Percentiles rank a stretch among this genome's conserved stretches.
Conservation (phyloP, 1,140 invertebrate genomes). For the Papilio machaon region DNA sequence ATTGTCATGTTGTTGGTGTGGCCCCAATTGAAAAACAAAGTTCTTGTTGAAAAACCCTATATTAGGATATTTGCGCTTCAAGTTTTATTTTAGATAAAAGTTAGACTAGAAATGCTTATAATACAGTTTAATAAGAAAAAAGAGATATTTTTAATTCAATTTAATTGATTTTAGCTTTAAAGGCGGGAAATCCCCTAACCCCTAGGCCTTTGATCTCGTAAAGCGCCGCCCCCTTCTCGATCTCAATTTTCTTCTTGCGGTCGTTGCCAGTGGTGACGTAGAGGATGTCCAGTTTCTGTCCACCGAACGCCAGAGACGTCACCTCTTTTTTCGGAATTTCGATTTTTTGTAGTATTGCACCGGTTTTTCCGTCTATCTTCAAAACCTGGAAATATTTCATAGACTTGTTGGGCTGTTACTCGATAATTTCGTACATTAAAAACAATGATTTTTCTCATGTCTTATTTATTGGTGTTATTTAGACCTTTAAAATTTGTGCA, state of each 20-base stretch:
- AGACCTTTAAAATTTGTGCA: background rate
- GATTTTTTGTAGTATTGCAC: slow-evolving; percentile 10
- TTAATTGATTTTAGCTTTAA: slow-evolving; percentile 21
- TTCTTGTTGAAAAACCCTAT: too few relatives aligned
- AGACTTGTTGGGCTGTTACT: background rate
- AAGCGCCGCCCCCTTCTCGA: background rate
- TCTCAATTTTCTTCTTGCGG: background rate
- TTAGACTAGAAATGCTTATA: too few relatives aligned
- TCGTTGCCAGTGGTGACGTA: background rate
- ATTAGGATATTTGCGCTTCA: too few relatives aligned
- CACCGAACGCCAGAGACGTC: slow-evolving; percentile 15
- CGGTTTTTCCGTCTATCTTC: background rate
- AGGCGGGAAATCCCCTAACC: background rate
- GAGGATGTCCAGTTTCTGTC: slow-evolving; percentile 11
- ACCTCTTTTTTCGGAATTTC: background rate
- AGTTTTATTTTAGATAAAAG: too few relatives aligned
- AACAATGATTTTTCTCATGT: background rate
- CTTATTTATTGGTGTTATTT: background rate
- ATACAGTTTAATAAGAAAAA: too few relatives aligned
- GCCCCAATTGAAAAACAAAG: too few relatives aligned
- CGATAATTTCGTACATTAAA: background rate
- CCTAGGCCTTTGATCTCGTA: slow-evolving; percentile 1
- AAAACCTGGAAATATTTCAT: background rate
- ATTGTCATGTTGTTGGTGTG: too few relatives aligned
- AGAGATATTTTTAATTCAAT: background rate